Conservation (phyloP, 2,888 invertebrate genomes). For the Aphrophora alni region DNA sequence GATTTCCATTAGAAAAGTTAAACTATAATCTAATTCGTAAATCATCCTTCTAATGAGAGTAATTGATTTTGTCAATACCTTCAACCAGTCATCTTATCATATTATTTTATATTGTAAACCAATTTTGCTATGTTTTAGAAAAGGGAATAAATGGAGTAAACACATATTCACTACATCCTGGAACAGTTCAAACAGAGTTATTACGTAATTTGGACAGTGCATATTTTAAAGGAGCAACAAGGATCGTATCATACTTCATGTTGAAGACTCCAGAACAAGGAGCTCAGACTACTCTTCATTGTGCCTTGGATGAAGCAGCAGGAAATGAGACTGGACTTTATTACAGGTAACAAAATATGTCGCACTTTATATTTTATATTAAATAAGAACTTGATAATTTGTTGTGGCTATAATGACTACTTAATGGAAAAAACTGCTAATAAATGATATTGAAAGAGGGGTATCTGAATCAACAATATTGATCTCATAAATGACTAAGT, state of each 20-base stretch:
- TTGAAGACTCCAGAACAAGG: slow-evolving; percentile 69
- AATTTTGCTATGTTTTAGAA: neutral
- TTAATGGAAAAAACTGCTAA: neutral
- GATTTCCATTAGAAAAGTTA: no score
- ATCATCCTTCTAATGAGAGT: no score
- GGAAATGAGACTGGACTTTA: slow-evolving; percentile 51
- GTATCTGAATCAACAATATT: no score
- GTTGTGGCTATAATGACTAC: no score
- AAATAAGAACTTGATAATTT: no score
- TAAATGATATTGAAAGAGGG: neutral
- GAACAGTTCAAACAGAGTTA: slow-evolving; percentile 76
- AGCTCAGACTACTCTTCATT: slow-evolving; percentile 78
- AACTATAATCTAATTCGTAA: no score
- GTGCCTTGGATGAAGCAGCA: slow-evolving; percentile 70
- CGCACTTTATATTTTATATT: neutral
- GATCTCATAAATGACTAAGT: no score
- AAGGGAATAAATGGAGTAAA: slow-evolving; percentile 58
- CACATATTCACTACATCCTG: slow-evolving; percentile 76
- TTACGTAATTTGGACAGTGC: slow-evolving; percentile 68
- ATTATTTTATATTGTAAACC: no score
- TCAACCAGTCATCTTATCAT: no score
- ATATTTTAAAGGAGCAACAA: slow-evolving; percentile 61
- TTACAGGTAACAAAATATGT: slow-evolving; percentile 47
- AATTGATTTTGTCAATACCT: no score
- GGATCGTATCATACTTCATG: slow-evolving; percentile 56